Percentiles rank a stretch among this genome's conserved stretches.
These are phyloP conservation scores for Limulus polyphemus DNA, from an alignment of 2,888 invertebrate species.

Conservation along the genomic window DNA sequence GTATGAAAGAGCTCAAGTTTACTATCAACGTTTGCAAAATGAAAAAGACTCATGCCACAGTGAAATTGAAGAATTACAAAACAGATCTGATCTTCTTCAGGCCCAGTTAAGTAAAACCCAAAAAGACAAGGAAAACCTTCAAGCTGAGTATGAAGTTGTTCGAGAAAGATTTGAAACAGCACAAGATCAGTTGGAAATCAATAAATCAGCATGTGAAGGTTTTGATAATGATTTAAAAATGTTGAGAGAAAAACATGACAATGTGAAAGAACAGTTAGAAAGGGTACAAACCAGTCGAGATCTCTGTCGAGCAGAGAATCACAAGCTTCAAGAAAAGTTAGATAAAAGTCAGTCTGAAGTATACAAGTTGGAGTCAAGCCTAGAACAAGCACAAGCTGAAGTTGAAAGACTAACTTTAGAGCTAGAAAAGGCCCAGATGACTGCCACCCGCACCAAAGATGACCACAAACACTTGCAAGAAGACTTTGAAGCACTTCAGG, in stretches of 20 bases:
- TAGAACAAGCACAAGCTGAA: slow-evolving; percentile 75
- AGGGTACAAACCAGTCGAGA: slow-evolving; percentile 79
- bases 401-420: slow-evolving; percentile 73
- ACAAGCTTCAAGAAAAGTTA: slow-evolving; percentile 71
- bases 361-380: slow-evolving; percentile 72
- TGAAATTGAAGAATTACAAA: slow-evolving; percentile 65
- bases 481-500: slow-evolving; percentile 68
- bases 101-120: slow-evolving; percentile 68
- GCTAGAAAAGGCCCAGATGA: slow-evolving; percentile 65
- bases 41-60: slow-evolving; percentile 67
- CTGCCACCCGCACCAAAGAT: slow-evolving; percentile 66
- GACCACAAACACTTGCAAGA: slow-evolving; percentile 76
- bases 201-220: too few species aligned
- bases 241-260: slow-evolving; percentile 77
- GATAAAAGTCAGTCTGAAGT: slow-evolving; percentile 69
- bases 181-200: slow-evolving; percentile 25
- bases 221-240: slow-evolving; percentile 60
- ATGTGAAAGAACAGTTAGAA: slow-evolving; percentile 56
- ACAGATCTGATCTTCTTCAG: slow-evolving; percentile 65
- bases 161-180: slow-evolving; percentile 81
- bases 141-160: slow-evolving; percentile 70
- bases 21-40: slow-evolving; percentile 66
- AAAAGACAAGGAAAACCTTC: slow-evolving; percentile 68
- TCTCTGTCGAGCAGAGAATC: slow-evolving; percentile 74
- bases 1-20: slow-evolving; percentile 67